A percentile compares a stretch with the other conserved stretches of the same genome.
These are phyloP conservation scores for Bubo blakistoni DNA, from an alignment of 2,113 vertebrate species.

Conservation along the genomic window DNA sequence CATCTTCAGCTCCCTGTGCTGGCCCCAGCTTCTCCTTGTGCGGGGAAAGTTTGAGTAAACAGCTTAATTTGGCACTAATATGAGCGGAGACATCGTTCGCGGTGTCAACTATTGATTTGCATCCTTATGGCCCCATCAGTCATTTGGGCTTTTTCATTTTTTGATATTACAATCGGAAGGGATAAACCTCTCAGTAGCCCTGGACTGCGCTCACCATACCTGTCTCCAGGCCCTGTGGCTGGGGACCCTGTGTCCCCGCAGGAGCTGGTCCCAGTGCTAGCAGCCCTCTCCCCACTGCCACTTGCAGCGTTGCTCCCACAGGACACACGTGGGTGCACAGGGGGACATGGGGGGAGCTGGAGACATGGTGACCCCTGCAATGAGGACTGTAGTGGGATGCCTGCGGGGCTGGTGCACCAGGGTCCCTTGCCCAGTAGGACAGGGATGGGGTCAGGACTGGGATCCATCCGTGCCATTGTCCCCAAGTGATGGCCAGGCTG, in stretches of 20 bases:
- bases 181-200: background rate
- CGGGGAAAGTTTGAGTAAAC: background rate
- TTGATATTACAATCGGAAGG: background rate
- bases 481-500: background rate
- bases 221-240: rapidly evolving
- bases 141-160: background rate
- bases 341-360: background rate
- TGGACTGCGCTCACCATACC: rapidly evolving
- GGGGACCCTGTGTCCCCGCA: rapidly evolving
- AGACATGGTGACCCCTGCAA: rapidly evolving
- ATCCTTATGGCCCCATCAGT: background rate
- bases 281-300: rapidly evolving
- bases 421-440: background rate
- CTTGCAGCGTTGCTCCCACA: rapidly evolving
- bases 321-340: rapidly evolving
- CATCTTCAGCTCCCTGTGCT: background rate
- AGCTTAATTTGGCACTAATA: conserved; percentile 47
- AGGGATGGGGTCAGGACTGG: no score
- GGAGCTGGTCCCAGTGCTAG: rapidly evolving
- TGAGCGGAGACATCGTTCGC: background rate
- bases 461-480: rapidly evolving
- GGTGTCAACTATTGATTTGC: conserved; percentile 30
- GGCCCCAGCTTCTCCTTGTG: background rate
- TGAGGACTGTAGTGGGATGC: rapidly evolving
- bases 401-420: rapidly evolving